Evolutionary conservation across 2,797 vertebrate species (phyloP), one percentile per base, ranked within the genome.

Genomic region (Melanotaenia pygmaea): DNA sequence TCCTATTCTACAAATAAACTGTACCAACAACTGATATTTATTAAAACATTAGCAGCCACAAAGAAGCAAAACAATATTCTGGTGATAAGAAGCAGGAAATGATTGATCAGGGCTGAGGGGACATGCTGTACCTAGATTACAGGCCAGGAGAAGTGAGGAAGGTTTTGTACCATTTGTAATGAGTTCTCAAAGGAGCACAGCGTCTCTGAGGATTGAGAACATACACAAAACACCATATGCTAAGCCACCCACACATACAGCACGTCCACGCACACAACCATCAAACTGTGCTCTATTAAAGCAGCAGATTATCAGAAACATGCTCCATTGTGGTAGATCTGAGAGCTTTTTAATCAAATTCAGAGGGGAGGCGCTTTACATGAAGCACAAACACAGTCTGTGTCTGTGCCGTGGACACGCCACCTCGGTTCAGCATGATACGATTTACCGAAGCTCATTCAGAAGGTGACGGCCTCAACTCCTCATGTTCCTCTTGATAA

Each of bases 311-410:
- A 84, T 71, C 64, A 76, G 62, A 79, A 80, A 82, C 63, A 65
- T 26, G 30, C 61, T 77, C 66, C 73, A 66, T 65, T 74, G 82
- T 80, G 59, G 64, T 45, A 67, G 74, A 88, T 85, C 82, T 88
- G 76, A 85, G 76, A 79, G 77, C 71, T 75, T 82, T 82, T 74
- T 76, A 83, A 87, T 87, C 76, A 71, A 83, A 84, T 84, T 84
- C 76, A 80, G 65, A 72, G 20, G 74, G 45, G 45, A 79, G 40
- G 59, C 64, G 71, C 59, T 76, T 28, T 20, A 34, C 59, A 58
- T 58, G 30, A 68, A 12, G 51, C 26, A 64, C 72, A 73, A 62
- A 72, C 35, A 47, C 68, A n/a, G 54, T 51, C 2, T 83, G 76
- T 83, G 77, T 47, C 59, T 64, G 64, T 77, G 73, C 18, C 35